Conservation (phyloP, 2,888 invertebrate species). For the Schrankia costaestrigalis region DNA sequence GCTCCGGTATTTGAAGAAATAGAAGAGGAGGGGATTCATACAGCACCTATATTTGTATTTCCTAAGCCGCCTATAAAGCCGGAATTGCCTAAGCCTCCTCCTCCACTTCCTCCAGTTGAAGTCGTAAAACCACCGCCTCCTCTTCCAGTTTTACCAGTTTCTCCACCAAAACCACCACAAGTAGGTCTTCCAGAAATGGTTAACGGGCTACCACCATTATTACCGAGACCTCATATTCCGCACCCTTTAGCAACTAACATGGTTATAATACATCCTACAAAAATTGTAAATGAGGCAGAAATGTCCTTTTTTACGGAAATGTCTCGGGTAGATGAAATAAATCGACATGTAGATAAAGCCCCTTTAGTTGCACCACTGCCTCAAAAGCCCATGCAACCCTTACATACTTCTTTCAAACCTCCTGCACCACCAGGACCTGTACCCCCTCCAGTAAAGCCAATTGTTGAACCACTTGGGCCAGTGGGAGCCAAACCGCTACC, state of each 20-base stretch:
- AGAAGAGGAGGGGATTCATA: constrained; percentile 20
- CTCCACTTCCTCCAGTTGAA: neutral
- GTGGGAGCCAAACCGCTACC: neutral
- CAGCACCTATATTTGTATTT: constrained; percentile 9
- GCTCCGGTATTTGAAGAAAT: constrained; percentile 36
- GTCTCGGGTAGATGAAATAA: constrained; percentile 23
- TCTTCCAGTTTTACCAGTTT: constrained; percentile 4
- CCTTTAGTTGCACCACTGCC: neutral
- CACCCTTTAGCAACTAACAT: constrained; percentile 27
- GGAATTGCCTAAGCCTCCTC: constrained; percentile 1
- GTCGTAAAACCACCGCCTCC: constrained; percentile 2
- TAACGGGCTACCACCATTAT: constrained; percentile 4
- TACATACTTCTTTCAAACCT: neutral
- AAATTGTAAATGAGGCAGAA: constrained; percentile 5
- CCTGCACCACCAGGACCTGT: neutral
- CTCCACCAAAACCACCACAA: too few relatives aligned
- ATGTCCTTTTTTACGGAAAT: constrained; percentile 33
- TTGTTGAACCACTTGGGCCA: constrained; percentile 4
- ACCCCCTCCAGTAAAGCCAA: constrained; percentile 1
- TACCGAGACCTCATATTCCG: constrained; percentile 8
- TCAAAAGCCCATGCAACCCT: neutral
- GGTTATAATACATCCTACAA: constrained; percentile 18
- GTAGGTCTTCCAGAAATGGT: too few relatives aligned
- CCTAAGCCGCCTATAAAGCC: constrained; percentile 8
- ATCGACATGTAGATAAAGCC: neutral